Conservation (phyloP, 2,113 vertebrate genomes). For the Addax nasomaculatus region DNA sequence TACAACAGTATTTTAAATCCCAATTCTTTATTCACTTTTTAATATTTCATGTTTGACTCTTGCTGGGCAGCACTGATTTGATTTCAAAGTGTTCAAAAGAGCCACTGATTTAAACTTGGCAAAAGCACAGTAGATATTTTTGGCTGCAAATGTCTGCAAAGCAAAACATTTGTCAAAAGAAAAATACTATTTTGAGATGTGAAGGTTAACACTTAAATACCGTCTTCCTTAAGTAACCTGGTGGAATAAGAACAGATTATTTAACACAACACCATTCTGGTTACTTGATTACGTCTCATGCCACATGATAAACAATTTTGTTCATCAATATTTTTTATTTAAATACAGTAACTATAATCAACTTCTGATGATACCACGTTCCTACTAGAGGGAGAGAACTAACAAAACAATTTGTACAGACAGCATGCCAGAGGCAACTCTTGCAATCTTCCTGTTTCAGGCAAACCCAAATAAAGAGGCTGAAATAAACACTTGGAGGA, state of each 20-base stretch:
- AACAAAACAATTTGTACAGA: background rate
- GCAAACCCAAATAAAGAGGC: slow-evolving; percentile 42
- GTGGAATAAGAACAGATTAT: background rate
- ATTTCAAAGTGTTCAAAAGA: slow-evolving; percentile 27
- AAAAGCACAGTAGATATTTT: background rate
- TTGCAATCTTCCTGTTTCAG: slow-evolving; percentile 1
- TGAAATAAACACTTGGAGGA: slow-evolving; percentile 10
- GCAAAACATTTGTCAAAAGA: slow-evolving; percentile 24
- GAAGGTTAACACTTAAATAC: background rate
- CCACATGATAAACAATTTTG: background rate
- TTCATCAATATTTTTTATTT: background rate
- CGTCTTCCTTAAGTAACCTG: background rate
- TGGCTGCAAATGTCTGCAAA: slow-evolving; percentile 46
- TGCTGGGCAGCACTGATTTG: slow-evolving; percentile 6
- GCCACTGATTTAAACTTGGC: slow-evolving; percentile 45
- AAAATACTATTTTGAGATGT: background rate
- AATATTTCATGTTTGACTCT: slow-evolving; percentile 21
- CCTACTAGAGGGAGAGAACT: background rate
- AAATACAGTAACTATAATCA: background rate
- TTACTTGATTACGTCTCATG: background rate
- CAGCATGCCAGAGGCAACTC: background rate
- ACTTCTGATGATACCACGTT: background rate
- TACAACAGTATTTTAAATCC: background rate
- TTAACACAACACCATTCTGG: background rate
- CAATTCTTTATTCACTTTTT: slow-evolving; percentile 16